A percentile compares a stretch with the other conserved stretches of the same genome.
phyloP scores from a whole-genome alignment of 1,140 invertebrate genomes.

The Teleogryllus occipitalis region DNA sequence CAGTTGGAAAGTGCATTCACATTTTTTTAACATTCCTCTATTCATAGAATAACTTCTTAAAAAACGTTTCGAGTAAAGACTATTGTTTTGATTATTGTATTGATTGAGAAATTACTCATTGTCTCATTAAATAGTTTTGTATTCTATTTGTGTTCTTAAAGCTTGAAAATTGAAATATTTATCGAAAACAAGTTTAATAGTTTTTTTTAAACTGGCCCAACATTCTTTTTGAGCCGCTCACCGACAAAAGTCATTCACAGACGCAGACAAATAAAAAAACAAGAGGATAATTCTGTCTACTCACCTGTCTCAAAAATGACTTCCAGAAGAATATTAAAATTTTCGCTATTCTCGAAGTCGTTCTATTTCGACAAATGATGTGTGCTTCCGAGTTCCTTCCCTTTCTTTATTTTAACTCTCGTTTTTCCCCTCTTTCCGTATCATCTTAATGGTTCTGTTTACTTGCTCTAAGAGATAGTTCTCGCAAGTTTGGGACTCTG shows the following conservation, averaged over 20 bases:
- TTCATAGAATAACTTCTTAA: too few species aligned
- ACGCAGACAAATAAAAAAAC: too few species aligned
- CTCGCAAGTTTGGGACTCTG: not conserved
- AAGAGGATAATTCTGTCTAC: not conserved
- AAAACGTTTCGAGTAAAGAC: too few species aligned
- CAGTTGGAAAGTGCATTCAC: too few species aligned
- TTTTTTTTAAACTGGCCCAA: too few species aligned
- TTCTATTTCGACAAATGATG: not conserved
- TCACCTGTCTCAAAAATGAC: not conserved
- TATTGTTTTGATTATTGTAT: too few species aligned
- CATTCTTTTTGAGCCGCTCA: too few species aligned
- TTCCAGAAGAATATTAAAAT: not conserved
- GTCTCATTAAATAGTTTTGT: too few species aligned
- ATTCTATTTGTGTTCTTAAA: not conserved
- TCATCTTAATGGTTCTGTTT: conserved; percentile 5
- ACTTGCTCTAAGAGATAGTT: not conserved
- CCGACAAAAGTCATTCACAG: too few species aligned
- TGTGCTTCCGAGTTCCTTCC: not conserved
- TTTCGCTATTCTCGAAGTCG: not conserved
- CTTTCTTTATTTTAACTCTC: not conserved
- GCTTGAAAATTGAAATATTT: not conserved
- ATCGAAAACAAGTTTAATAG: not conserved
- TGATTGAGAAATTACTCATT: too few species aligned
- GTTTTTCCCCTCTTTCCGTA: not conserved
- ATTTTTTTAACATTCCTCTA: too few species aligned